Evolutionary conservation across 2,113 vertebrate genomes (phyloP).

Genomic region (Furnarius figulus): DNA sequence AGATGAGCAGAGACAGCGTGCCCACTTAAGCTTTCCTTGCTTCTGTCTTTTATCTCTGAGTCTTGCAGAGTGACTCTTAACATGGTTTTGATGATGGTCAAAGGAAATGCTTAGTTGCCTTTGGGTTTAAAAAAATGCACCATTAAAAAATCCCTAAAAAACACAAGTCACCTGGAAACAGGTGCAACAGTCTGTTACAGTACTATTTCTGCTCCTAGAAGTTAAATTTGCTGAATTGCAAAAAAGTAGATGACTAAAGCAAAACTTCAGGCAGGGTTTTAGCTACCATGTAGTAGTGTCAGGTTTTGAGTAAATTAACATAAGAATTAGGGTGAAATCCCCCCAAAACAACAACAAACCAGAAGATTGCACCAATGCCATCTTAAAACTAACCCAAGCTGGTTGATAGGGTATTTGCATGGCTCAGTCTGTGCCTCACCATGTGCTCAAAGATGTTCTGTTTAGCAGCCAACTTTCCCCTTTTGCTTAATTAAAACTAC

Average conservation of each 20-base stretch:
- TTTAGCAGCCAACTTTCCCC: background rate
- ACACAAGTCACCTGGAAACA: background rate
- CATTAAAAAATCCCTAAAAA: background rate
- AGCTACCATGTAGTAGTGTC: background rate
- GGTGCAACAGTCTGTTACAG: accelerated
- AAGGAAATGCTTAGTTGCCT: background rate
- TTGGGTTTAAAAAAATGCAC: background rate
- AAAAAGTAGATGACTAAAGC: background rate
- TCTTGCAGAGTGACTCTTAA: background rate
- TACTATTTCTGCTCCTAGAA: background rate
- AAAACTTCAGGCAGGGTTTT: background rate
- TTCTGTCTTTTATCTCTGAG: accelerated
- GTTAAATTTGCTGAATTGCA: background rate
- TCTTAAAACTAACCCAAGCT: background rate
- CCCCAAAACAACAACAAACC: background rate
- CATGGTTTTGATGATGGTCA: background rate
- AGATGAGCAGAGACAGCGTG: too few relatives aligned
- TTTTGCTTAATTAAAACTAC: slow-evolving; percentile 12
- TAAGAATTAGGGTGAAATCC: background rate
- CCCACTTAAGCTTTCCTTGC: background rate
- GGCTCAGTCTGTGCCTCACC: background rate
- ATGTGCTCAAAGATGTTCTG: background rate
- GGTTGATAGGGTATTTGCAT: background rate
- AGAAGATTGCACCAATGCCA: background rate
- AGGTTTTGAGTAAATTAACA: background rate